A percentile compares a stretch with the other conserved stretches of the same genome.
Conservation (phyloP, 1,140 invertebrate genomes). For the Bilobella aurantiaca region DNA sequence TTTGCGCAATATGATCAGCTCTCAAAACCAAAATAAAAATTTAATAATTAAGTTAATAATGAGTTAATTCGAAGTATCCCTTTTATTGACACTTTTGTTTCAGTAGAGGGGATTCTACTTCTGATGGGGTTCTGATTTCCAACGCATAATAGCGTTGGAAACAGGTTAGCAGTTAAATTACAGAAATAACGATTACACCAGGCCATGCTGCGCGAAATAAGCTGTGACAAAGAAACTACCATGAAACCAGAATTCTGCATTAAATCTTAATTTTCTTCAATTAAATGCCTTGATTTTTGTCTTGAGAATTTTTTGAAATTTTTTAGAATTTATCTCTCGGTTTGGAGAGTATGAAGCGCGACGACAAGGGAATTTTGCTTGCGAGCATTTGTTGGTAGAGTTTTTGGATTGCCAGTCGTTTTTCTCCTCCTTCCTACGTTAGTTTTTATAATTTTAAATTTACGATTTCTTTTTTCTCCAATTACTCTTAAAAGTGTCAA, state of each 20-base stretch:
- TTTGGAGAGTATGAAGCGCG: no score
- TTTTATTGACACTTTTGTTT: neutral
- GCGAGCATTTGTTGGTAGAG: no score
- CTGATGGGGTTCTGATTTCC: no score
- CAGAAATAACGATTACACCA: neutral
- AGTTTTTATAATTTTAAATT: neutral
- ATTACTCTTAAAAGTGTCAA: conserved; percentile 6
- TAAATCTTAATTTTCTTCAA: neutral
- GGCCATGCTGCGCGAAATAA: neutral
- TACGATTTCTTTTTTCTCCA: neutral
- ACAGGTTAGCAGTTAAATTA: neutral
- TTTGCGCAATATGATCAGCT: no score
- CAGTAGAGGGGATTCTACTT: neutral
- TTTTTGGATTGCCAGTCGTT: no score
- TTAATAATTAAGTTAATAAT: no score
- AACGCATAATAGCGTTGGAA: neutral
- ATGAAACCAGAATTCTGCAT: neutral
- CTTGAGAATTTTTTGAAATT: no score
- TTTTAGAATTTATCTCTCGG: no score
- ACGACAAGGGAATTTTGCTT: no score
- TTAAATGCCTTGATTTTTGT: no score
- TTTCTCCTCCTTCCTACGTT: neutral
- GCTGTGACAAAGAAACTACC: neutral
- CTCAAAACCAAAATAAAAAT: no score
- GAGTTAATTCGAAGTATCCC: neutral